Evolutionary conservation across 2,888 invertebrate species (phyloP).

Genomic region (Drosophila dives): DNA sequence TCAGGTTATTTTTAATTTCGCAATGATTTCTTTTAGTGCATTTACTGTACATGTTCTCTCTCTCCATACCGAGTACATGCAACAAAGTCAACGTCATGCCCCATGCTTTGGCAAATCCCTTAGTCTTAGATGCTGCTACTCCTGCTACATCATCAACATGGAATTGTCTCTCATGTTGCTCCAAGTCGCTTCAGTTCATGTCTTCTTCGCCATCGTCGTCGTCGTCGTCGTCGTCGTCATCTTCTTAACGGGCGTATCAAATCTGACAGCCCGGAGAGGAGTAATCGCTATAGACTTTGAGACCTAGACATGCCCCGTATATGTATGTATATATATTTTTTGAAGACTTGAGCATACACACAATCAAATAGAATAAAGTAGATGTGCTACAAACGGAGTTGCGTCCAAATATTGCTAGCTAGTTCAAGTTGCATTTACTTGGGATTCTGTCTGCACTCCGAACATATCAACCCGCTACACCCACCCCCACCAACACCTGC

Average conservation of each 20-base stretch:
- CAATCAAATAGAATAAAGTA: slow-evolving; percentile 69
- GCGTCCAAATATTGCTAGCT: slow-evolving; percentile 62
- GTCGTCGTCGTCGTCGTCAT: neutral
- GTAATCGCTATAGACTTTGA: slow-evolving; percentile 59
- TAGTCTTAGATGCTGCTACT: slow-evolving; percentile 49
- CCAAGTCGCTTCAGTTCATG: slow-evolving; percentile 29
- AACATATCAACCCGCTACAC: slow-evolving; percentile 41
- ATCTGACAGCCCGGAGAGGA: slow-evolving; percentile 71
- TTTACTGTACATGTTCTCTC: slow-evolving; percentile 3
- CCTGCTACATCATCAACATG: slow-evolving; percentile 45
- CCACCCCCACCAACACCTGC: slow-evolving; percentile 4
- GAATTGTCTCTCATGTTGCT: slow-evolving; percentile 53
- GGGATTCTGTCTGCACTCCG: slow-evolving; percentile 38
- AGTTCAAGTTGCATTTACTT: slow-evolving; percentile 65
- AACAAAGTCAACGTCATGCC: slow-evolving; percentile 55
- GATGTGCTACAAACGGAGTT: slow-evolving; percentile 39
- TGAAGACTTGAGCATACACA: slow-evolving; percentile 57
- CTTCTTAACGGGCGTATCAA: slow-evolving; percentile 66
- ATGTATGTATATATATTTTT: slow-evolving; percentile 10
- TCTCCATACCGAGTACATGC: slow-evolving; percentile 23
- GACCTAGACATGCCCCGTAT: slow-evolving; percentile 44
- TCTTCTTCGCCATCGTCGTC: slow-evolving; percentile 14
- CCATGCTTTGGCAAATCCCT: slow-evolving; percentile 53
- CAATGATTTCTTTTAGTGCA: slow-evolving; percentile 35
- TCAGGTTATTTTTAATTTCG: neutral